These are phyloP conservation scores for Drosophila orosa DNA, from an alignment of 1,140 invertebrate species.

Conservation along the genomic window DNA sequence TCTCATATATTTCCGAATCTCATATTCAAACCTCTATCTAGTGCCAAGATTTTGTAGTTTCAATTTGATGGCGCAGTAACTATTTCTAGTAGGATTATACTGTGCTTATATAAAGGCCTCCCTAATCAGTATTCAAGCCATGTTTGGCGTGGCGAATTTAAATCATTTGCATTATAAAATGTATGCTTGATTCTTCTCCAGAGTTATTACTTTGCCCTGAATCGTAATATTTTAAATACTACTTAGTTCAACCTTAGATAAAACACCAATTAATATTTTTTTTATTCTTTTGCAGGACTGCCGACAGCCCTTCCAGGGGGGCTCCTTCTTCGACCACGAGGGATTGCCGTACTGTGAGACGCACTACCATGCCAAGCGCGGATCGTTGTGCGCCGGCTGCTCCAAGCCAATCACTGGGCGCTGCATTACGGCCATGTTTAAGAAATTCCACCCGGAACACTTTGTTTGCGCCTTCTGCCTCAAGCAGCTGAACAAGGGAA, in stretches of 20 bases:
- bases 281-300: constrained; percentile 89
- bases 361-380: constrained; percentile 98
- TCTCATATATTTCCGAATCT: constrained; percentile 20
- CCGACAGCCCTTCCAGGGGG: constrained; percentile 95
- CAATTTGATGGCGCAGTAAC: constrained; percentile 46
- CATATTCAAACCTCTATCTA: constrained; percentile 2
- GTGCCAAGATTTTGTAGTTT: constrained; percentile 28
- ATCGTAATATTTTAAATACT: neutral
- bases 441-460: constrained; percentile 99
- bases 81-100: constrained; percentile 14
- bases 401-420: constrained; percentile 98
- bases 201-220: neutral
- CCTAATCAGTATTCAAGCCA: neutral
- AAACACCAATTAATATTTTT: neutral
- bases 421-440: constrained; percentile 99
- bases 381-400: constrained; percentile 98
- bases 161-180: too few species aligned
- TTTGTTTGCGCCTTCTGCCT: constrained; percentile 98
- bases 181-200: too few species aligned
- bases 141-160: too few species aligned
- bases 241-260: neutral
- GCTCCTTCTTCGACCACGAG: constrained; percentile 98
- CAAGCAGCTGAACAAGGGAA: constrained; percentile 98
- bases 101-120: constrained; percentile 1
- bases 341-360: constrained; percentile 98